phyloP scores from a whole-genome alignment of 2,797 vertebrate genomes.

The Oreonectes daqikongensis region DNA sequence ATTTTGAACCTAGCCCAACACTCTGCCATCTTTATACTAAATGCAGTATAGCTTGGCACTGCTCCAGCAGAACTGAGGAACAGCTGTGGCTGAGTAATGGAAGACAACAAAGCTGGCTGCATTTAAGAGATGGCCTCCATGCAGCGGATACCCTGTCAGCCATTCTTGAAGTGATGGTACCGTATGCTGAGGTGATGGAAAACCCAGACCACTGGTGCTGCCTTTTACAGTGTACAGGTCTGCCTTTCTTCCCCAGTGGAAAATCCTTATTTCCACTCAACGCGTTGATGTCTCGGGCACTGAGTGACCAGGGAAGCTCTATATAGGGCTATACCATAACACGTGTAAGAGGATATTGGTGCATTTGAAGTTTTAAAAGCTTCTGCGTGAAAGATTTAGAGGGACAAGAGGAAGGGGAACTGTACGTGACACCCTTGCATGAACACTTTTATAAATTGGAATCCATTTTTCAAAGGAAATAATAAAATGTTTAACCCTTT shows the following conservation, averaged over 20 bases:
- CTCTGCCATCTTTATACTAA: constrained; percentile 2
- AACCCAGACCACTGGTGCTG: constrained; percentile 69
- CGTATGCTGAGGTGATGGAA: constrained; percentile 68
- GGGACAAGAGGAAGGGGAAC: constrained; percentile 67
- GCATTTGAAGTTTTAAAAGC: constrained; percentile 85
- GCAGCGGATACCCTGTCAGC: constrained; percentile 40
- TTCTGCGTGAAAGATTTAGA: constrained; percentile 81
- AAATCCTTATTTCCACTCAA: constrained; percentile 68
- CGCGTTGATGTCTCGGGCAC: constrained; percentile 61
- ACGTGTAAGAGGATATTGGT: constrained; percentile 77
- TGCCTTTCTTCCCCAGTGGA: constrained; percentile 64
- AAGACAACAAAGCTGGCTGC: constrained; percentile 41
- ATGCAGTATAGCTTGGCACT: constrained; percentile 26
- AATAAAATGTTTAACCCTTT: constrained; percentile 66
- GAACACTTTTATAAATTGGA: constrained; percentile 72
- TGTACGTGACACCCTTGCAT: constrained; percentile 71
- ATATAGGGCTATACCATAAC: constrained; percentile 73
- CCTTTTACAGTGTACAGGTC: constrained; percentile 70
- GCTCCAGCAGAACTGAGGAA: background rate
- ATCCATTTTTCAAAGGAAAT: constrained; percentile 78
- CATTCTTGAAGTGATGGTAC: constrained; percentile 35
- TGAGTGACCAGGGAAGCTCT: constrained; percentile 68
- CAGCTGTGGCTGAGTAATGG: constrained; percentile 20
- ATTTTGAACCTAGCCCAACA: background rate
- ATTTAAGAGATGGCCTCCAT: constrained; percentile 35